phyloP scores from a whole-genome alignment of 2,888 invertebrate genomes.

The Andrena trimmerana region DNA sequence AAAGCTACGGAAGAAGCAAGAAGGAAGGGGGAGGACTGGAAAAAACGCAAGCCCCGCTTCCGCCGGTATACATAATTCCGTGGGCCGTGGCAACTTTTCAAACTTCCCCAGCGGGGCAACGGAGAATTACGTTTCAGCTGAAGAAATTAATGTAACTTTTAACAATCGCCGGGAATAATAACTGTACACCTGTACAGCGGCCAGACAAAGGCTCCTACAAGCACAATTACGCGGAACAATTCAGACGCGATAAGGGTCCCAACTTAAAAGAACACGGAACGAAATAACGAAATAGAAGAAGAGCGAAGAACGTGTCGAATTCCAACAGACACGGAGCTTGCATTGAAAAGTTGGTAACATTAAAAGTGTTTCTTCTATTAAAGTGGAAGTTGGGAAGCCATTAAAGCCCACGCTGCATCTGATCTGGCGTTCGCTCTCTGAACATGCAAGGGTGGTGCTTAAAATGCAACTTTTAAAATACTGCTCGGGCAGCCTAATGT shows the following conservation, averaged over 20 bases:
- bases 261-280: not conserved
- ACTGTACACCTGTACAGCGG: not conserved
- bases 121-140: not conserved
- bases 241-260: not conserved
- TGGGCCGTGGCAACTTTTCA: not conserved
- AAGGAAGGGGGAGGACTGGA: not conserved
- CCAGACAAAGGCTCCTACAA: not conserved
- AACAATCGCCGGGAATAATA: constrained; percentile 1
- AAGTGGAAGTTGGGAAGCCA: no score
- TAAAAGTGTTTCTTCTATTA: no score
- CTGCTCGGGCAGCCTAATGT: no score
- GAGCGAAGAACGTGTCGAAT: not conserved
- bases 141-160: not conserved
- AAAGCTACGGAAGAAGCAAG: constrained; percentile 14
- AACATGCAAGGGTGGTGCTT: no score
- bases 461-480: no score
- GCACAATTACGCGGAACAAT: not conserved
- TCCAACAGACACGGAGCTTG: no score
- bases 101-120: not conserved
- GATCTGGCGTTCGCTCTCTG: no score
- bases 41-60: constrained; percentile 8
- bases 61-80: not conserved
- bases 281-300: not conserved
- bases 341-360: no score
- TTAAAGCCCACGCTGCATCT: no score